These are phyloP conservation scores for Oncorhynchus keta DNA, from an alignment of 2,113 vertebrate species.

Conservation along the genomic window DNA sequence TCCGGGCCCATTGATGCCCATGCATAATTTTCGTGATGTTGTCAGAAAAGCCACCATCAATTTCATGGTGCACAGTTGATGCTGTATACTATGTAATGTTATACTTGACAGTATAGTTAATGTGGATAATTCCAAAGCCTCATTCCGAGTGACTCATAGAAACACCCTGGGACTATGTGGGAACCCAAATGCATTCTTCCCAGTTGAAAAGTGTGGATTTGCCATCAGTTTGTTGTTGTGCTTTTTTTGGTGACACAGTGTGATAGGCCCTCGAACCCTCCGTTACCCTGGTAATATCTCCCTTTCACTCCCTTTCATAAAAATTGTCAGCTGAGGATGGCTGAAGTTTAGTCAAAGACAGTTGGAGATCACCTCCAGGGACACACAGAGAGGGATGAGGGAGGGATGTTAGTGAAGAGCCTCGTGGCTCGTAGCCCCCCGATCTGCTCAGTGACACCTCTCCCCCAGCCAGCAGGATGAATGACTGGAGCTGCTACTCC, in stretches of 20 bases:
- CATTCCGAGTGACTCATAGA: neutral
- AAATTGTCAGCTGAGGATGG: slow-evolving; percentile 59
- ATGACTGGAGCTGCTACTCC: slow-evolving; percentile 11
- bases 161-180: neutral
- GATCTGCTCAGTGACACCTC: slow-evolving; percentile 12
- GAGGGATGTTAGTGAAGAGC: neutral
- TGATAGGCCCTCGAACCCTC: slow-evolving; percentile 65
- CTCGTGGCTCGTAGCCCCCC: neutral
- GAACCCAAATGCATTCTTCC: neutral
- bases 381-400: slow-evolving; percentile 39
- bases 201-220: neutral
- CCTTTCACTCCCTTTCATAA: slow-evolving; percentile 62
- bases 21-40: no score
- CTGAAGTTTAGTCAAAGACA: slow-evolving; percentile 74
- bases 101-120: neutral
- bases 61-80: no score
- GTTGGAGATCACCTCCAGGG: slow-evolving; percentile 67
- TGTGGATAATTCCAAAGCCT: neutral
- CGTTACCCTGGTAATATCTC: slow-evolving; percentile 66
- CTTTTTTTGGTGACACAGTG: slow-evolving; percentile 58
- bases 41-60: no score
- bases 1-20: no score
- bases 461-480: neutral
- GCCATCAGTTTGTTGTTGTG: slow-evolving; percentile 55
- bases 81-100: no score